Evolutionary conservation across 2,797 vertebrate species (phyloP).

Genomic region (Sparidentex hasta): DNA sequence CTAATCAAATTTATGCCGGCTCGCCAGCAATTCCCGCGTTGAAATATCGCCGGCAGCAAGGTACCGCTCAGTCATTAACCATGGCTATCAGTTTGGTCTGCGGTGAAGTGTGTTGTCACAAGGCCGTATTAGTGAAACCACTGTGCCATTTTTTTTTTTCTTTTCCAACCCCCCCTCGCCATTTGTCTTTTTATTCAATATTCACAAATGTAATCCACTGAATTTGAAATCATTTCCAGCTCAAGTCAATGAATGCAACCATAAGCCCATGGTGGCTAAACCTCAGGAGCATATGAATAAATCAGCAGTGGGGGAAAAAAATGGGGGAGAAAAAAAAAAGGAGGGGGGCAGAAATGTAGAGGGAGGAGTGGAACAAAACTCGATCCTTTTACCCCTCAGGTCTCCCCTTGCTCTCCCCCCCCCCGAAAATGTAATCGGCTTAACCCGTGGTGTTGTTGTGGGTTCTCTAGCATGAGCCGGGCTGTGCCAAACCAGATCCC

Average conservation of each 20-base stretch:
- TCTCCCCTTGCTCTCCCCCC: constrained; percentile 36
- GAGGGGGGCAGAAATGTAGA: not conserved
- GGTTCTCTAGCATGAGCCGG: constrained; percentile 65
- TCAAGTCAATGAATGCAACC: constrained; percentile 77
- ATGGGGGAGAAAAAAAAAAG: not conserved
- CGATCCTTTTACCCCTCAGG: constrained; percentile 68
- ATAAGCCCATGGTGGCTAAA: constrained; percentile 71
- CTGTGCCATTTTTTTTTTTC: constrained; percentile 35
- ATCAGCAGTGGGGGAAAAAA: constrained; percentile 61
- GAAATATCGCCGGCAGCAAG: constrained; percentile 56
- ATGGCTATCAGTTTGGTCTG: constrained; percentile 39
- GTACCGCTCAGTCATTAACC: constrained; percentile 62
- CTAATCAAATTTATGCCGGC: constrained; percentile 47
- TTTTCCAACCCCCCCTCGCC: not conserved
- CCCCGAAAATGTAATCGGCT: constrained; percentile 80
- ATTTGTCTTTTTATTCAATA: constrained; percentile 68
- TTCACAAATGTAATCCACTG: constrained; percentile 73
- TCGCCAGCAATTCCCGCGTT: constrained; percentile 43
- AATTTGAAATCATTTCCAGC: constrained; percentile 80
- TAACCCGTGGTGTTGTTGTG: constrained; percentile 76
- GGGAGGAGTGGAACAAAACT: constrained; percentile 66
- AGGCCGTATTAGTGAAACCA: constrained; percentile 30
- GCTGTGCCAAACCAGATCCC: constrained; percentile 78
- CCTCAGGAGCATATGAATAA: constrained; percentile 78
- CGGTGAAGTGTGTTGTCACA: constrained; percentile 48